Percentiles rank a stretch among this genome's conserved stretches.
phyloP scores from a whole-genome alignment of 2,113 vertebrate species.

The Agapornis roseicollis region DNA sequence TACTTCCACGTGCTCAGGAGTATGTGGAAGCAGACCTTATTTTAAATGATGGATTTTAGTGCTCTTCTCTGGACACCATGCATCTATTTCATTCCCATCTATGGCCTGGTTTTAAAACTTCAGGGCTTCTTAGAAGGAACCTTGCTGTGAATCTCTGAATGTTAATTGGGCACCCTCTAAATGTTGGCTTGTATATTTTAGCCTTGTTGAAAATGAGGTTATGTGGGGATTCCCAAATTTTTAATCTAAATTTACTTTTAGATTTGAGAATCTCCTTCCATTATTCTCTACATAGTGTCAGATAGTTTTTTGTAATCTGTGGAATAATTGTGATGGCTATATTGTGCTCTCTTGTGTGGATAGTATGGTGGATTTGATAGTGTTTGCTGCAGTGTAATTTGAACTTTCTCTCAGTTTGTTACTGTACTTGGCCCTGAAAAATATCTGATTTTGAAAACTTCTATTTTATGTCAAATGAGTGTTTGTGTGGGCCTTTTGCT shows the following conservation, averaged over 20 bases:
- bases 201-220: not conserved
- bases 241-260: not conserved
- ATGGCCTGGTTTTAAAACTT: not conserved
- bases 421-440: not conserved
- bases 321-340: not conserved
- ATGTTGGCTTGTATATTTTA: not conserved
- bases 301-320: not conserved
- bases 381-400: not conserved
- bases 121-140: not conserved
- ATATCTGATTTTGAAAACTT: not conserved
- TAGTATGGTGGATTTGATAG: not conserved
- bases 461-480: not conserved
- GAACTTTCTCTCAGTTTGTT: not conserved
- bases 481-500: not conserved
- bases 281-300: not conserved
- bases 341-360: not conserved
- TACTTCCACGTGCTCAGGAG: not conserved
- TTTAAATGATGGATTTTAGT: not conserved
- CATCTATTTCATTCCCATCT: not conserved
- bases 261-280: not conserved
- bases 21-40: not conserved
- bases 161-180: not conserved
- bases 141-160: not conserved
- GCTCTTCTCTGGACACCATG: not conserved
- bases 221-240: not conserved